phyloP scores from a whole-genome alignment of 2,113 vertebrate genomes.

The Phalacrocorax pelagicus region DNA sequence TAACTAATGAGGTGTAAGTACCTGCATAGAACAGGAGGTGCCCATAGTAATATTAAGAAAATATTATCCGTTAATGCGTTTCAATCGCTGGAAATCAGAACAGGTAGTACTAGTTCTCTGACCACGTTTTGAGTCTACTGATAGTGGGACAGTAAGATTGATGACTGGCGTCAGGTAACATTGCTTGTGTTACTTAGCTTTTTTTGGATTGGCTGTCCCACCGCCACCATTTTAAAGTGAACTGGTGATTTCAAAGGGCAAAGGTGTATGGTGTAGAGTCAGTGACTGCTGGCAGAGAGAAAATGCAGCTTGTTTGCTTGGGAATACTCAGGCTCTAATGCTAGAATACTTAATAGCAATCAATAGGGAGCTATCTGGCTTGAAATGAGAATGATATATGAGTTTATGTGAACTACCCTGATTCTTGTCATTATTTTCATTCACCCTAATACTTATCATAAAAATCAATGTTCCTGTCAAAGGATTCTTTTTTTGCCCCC shows the following conservation, averaged over 20 bases:
- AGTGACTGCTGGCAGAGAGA: background rate
- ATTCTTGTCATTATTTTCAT: background rate
- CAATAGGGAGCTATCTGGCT: background rate
- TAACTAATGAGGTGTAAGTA: conserved; percentile 55
- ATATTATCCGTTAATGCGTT: background rate
- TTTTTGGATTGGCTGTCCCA: background rate
- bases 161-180: background rate
- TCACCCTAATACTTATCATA: background rate
- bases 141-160: background rate
- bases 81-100: background rate
- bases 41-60: conserved; percentile 5
- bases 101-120: background rate
- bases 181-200: background rate
- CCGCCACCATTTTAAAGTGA: background rate
- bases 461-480: background rate
- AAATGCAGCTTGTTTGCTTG: background rate
- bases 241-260: background rate
- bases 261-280: background rate
- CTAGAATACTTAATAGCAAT: background rate
- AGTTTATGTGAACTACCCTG: background rate
- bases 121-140: background rate
- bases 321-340: background rate
- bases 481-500: background rate
- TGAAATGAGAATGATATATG: background rate
- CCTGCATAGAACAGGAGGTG: background rate